phyloP scores from a whole-genome alignment of 2,888 invertebrate genomes.

The Drosophila cyrtoloma region DNA sequence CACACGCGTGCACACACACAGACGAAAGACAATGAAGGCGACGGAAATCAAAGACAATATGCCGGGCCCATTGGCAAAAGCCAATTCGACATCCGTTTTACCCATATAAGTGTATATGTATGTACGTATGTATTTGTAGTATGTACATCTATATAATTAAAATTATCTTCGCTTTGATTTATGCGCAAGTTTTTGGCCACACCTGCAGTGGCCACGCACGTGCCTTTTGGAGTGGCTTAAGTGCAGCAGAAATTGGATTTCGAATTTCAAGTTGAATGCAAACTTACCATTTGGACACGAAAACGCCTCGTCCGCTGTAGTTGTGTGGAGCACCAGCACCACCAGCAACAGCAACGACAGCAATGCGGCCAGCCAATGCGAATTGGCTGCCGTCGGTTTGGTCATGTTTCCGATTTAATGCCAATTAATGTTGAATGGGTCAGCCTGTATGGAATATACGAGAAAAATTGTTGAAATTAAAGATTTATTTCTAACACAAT shows the following conservation, averaged over 20 bases:
- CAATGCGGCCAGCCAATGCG: constrained; percentile 86
- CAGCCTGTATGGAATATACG: constrained; percentile 54
- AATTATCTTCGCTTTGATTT: constrained; percentile 63
- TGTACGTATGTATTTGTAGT: constrained; percentile 12
- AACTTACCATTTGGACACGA: constrained; percentile 85
- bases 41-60: constrained; percentile 61
- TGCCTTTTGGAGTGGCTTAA: constrained; percentile 40
- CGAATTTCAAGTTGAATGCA: constrained; percentile 56
- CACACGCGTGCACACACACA: constrained; percentile 17
- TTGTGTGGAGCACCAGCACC: constrained; percentile 57
- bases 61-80: constrained; percentile 37
- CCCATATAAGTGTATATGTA: constrained; percentile 13
- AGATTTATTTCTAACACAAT: constrained; percentile 38
- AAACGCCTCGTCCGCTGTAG: constrained; percentile 83
- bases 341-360: constrained; percentile 68
- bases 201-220: constrained; percentile 70
- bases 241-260: constrained; percentile 44
- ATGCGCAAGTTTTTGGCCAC: constrained; percentile 60
- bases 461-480: constrained; percentile 34
- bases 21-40: constrained; percentile 38
- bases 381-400: constrained; percentile 85
- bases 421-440: constrained; percentile 62
- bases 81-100: constrained; percentile 50
- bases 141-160: constrained; percentile 54
- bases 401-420: constrained; percentile 81